Percentiles rank a stretch among this genome's conserved stretches.
Evolutionary conservation across 2,113 vertebrate genomes (phyloP).

Genomic region (Antennarius striatus): DNA sequence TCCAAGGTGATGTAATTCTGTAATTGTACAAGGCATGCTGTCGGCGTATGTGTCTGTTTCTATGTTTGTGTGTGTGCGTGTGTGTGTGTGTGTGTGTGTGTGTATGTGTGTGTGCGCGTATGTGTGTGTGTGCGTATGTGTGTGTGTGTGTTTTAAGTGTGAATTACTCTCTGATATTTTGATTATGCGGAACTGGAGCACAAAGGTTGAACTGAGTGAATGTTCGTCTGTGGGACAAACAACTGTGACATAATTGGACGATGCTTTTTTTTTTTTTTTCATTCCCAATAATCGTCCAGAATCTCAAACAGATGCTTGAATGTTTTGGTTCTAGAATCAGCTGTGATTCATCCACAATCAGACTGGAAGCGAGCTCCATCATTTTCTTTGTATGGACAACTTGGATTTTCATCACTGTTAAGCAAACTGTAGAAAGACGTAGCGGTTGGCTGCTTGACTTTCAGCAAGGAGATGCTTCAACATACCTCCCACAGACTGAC

Average conservation of each 20-base stretch:
- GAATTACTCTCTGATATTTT: slow-evolving; percentile 6
- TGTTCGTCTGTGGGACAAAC: not conserved
- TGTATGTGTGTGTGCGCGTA: slow-evolving; percentile 11
- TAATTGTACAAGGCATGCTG: slow-evolving; percentile 67
- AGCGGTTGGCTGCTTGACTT: too few species aligned
- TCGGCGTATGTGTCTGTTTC: not conserved
- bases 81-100: not conserved
- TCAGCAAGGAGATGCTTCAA: too few species aligned
- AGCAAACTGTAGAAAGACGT: too few species aligned
- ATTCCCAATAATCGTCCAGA: too few species aligned
- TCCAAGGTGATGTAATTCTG: slow-evolving; percentile 68
- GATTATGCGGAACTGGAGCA: slow-evolving; percentile 12
- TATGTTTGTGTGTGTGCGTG: slow-evolving; percentile 12
- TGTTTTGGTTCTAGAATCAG: not conserved
- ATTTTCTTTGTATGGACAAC: not conserved
- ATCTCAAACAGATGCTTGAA: not conserved
- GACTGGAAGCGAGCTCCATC: not conserved
- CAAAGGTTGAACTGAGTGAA: slow-evolving; percentile 3
- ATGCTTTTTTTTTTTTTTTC: too few species aligned
- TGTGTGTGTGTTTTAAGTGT: slow-evolving; percentile 9
- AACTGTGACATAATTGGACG: not conserved
- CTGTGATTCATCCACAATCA: not conserved
- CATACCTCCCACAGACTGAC: too few species aligned
- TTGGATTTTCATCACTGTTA: not conserved
- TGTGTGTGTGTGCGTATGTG: not conserved